Evolutionary conservation across 2,113 vertebrate genomes (phyloP), one percentile per base, ranked within the genome.

Genomic region (Syngnathus scovelli): DNA sequence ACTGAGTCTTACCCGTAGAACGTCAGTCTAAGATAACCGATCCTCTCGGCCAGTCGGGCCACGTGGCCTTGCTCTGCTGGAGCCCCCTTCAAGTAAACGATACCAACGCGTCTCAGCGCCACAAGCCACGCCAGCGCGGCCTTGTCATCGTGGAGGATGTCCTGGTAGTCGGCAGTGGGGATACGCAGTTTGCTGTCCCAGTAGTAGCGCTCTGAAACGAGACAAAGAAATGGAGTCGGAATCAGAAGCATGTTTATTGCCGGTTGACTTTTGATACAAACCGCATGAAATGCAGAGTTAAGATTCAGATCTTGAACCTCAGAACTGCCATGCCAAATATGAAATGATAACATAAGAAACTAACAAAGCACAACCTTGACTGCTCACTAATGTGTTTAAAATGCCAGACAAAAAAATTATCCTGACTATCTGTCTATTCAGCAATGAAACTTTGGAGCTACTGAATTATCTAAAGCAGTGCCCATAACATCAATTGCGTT

Each of bases 1-100:
- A 33, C 27, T 33, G 52, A 56, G 65, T 69, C 92, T 93, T 81
- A 98, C 95, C 95, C 96, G 46, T 98, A 98, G 88, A 98, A 99
- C 1, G 96, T 98, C 67, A 96, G 89, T 43, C 93, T 85, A 46
- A 96, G 91, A 71, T 95, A 98, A 38, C 97, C 96, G 49, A 97
- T 93, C 77, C 95, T 91, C 78, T 93, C 85, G 46, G 92, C 92
- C 19, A 98, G 91, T 69, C 91, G 88, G 60, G 89, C 69, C 77
- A 98, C 43, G 67, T 96, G 94, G 77, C 96, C 96, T 46, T 77
- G 83, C 66, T 88, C 90, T 8, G 74, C 2, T 1, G 93, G 89
- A 60, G 95, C 95, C 79, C 95, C 94, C 13, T 90, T 93, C 65
- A 98, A 87, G 52, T 93, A 85, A 18, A 94, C 93, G 0, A 99